Conservation (phyloP, 2,113 vertebrate genomes). For the Pampusana beccarii region DNA sequence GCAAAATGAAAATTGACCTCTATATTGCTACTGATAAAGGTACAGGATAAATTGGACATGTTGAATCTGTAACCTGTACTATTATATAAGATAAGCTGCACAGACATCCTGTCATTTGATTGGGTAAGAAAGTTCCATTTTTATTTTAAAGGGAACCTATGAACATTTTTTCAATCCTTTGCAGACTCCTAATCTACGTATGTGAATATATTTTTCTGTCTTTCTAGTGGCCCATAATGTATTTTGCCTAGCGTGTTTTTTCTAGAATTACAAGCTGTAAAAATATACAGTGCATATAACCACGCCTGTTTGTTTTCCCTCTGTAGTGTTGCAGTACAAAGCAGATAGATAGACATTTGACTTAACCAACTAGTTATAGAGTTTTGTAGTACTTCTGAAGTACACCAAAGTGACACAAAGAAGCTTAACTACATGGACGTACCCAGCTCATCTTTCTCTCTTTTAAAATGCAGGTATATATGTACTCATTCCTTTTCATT, state of each 20-base stretch:
- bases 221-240: no score
- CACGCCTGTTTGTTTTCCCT: no score
- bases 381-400: background rate
- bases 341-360: no score
- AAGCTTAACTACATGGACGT: background rate
- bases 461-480: background rate
- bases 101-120: background rate
- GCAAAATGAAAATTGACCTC: background rate
- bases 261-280: no score
- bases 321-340: no score
- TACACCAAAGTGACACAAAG: background rate
- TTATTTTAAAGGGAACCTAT: background rate
- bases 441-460: background rate
- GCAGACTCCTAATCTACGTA: no score
- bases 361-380: no score
- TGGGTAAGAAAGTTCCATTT: background rate
- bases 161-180: background rate
- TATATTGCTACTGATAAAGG: background rate
- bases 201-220: no score
- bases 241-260: no score
- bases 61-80: background rate
- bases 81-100: background rate
- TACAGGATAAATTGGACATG: background rate
- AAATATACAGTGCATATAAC: no score
- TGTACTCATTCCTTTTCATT: background rate